Evolutionary conservation across 2,797 vertebrate species (phyloP), one percentile per base, ranked within the genome.

Genomic region (Chromobotia macracanthus): DNA sequence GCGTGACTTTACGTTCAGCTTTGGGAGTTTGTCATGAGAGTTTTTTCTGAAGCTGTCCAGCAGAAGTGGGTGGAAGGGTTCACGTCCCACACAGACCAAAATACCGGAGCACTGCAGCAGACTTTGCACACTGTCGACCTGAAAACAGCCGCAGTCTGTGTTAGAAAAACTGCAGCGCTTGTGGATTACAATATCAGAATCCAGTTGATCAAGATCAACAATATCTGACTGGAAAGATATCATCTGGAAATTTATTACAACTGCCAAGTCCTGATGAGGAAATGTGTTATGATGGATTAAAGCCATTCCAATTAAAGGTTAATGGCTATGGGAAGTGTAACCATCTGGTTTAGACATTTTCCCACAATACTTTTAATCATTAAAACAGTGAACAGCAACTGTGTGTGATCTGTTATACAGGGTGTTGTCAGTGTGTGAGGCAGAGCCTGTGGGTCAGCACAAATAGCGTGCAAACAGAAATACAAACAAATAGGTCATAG

Each of bases 61-160:
- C 1, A 91, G 86, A 0, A 89, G 81, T 0, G 94, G 92, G 76
- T 96, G 95, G 83, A 95, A 95, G 0, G 95, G 91, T 80, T 99
- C 97, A 9, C 88, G 87, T 15, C 97, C 96, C 0, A 95, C 93
- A 38, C 96, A 98, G 72, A 99, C 89, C 23, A 99, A 91, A 77
- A 95, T 48, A 0, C 21, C 89, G 21, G 96, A 94, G 60, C 95
- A 93, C 19, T 92, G 93, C n/a, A 96, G 82, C 16, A 98, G 91
- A 68, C 89, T 92, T 80, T 96, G 95, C 86, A 97, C 77, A 60
- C 88, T 96, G 87, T 97, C 95, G 0, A 99, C 95, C 97, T 98
- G 87, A 76, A 84, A 38, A 84, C 16, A 81, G 66, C 8, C 16
- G 72, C 61, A 81, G 5, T 10, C 13, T n/a, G n/a, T 44, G 4